Evolutionary conservation across 2,113 vertebrate species (phyloP).

Genomic region (Pampusana beccarii): DNA sequence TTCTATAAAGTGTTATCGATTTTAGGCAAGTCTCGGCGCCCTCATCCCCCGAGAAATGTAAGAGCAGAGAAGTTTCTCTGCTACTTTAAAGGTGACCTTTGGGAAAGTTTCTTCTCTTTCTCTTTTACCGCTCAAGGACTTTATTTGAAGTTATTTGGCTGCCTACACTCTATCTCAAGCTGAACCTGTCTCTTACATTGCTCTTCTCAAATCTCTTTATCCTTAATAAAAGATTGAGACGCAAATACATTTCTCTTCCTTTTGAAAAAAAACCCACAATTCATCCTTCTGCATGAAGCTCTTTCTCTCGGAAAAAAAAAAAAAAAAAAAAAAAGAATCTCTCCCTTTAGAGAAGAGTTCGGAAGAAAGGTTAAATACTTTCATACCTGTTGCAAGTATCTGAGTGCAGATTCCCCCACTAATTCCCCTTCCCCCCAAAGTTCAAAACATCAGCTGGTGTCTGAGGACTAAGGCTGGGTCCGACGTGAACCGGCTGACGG

Average conservation of each 20-base stretch:
- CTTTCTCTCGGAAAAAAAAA: background rate
- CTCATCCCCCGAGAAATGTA: background rate
- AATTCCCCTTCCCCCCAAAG: background rate
- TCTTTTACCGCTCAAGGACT: slow-evolving; percentile 1
- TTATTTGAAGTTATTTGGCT: slow-evolving; percentile 13
- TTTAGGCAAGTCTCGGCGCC: background rate
- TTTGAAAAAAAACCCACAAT: background rate
- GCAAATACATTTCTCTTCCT: background rate
- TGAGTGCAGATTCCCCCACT: background rate
- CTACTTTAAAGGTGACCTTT: slow-evolving; percentile 27
- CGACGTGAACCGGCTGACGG: background rate
- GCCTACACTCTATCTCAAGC: background rate
- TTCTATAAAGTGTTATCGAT: background rate
- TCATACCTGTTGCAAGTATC: background rate
- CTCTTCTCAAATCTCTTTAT: background rate
- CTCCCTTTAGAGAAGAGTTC: background rate
- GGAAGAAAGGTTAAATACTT: background rate
- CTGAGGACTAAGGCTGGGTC: background rate
- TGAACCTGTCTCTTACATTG: background rate
- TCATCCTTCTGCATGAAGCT: background rate
- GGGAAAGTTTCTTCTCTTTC: slow-evolving; percentile 38
- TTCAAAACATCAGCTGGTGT: background rate
- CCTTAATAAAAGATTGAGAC: background rate
- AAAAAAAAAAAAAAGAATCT: background rate
- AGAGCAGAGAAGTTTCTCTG: background rate